A percentile compares a stretch with the other conserved stretches of the same genome.
Evolutionary conservation across 2,888 invertebrate genomes (phyloP).

Genomic region (Miltochrista miniata): DNA sequence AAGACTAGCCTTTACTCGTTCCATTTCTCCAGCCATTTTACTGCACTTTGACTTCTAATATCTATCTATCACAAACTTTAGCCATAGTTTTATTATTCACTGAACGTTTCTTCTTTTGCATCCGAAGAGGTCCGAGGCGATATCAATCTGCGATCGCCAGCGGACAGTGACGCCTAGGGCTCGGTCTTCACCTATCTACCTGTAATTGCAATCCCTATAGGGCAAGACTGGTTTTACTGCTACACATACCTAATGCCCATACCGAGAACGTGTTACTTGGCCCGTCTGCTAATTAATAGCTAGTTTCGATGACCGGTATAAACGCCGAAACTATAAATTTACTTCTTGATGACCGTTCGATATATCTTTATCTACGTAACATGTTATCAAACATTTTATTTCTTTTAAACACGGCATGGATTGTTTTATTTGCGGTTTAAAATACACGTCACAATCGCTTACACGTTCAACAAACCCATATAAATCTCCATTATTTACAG

Average conservation of each 20-base stretch:
- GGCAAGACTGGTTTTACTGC: conserved; percentile 63
- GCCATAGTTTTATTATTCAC: conserved; percentile 69
- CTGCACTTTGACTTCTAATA: too few relatives aligned
- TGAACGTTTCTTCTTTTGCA: conserved; percentile 72
- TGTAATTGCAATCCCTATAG: conserved; percentile 72
- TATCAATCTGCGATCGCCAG: conserved; percentile 74
- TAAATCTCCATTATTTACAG: conserved; percentile 17
- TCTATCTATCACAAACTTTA: conserved; percentile 24
- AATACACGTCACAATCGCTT: conserved; percentile 23
- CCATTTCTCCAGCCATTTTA: background rate
- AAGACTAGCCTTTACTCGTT: background rate
- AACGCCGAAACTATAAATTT: conserved; percentile 61
- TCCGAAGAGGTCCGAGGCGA: conserved; percentile 50
- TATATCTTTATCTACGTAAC: conserved; percentile 48
- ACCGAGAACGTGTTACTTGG: conserved; percentile 58
- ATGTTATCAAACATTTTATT: conserved; percentile 38
- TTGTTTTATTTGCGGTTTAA: conserved; percentile 30
- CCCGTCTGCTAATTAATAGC: conserved; percentile 70
- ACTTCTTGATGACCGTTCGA: conserved; percentile 39
- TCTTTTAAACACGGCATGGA: conserved; percentile 27
- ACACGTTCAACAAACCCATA: conserved; percentile 16
- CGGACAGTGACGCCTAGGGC: conserved; percentile 63
- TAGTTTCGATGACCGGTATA: conserved; percentile 44
- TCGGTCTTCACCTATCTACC: conserved; percentile 60
- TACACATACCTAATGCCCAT: conserved; percentile 66